Evolutionary conservation across 92 coral and sea anemone species (phyloP).

Genomic region (Zoanthus solanderi): DNA sequence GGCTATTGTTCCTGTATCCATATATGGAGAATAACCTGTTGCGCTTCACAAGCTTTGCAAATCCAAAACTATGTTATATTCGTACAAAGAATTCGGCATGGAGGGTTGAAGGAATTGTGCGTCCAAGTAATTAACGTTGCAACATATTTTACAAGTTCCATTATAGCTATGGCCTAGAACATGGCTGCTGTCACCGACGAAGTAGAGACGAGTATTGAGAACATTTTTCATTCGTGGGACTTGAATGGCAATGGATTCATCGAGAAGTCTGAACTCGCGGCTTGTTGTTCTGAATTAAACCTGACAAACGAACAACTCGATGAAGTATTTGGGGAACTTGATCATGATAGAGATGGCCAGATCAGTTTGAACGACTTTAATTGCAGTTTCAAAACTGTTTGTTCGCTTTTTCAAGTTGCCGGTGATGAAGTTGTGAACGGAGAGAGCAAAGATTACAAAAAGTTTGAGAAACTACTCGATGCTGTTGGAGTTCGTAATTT

Average conservation of each 20-base stretch:
- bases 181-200: conserved; percentile 48
- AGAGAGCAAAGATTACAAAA: conserved; percentile 60
- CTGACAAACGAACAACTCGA: conserved; percentile 71
- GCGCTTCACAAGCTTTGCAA: conserved; percentile 53
- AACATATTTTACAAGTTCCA: background rate
- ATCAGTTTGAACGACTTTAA: conserved; percentile 88
- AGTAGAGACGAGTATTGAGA: conserved; percentile 59
- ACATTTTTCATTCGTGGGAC: conserved; percentile 83
- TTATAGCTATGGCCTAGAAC: conserved; percentile 10
- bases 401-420: conserved; percentile 68
- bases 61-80: conserved; percentile 36
- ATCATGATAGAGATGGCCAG: conserved; percentile 86
- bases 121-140: background rate
- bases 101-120: background rate
- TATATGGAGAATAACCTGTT: conserved; percentile 63
- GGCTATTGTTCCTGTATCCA: conserved; percentile 25
- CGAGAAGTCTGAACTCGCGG: conserved; percentile 74
- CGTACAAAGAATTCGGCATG: conserved; percentile 3
- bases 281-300: conserved; percentile 84
- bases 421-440: conserved; percentile 50
- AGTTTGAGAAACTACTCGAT: conserved; percentile 84
- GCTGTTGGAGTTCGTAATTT: conserved; percentile 78
- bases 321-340: conserved; percentile 79
- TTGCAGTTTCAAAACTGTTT: conserved; percentile 80
- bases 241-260: conserved; percentile 82